Percentiles rank a stretch among this genome's conserved stretches.
These are phyloP conservation scores for Eulemur mongoz DNA, from an alignment of 2,797 vertebrate species.

Conservation along the genomic window DNA sequence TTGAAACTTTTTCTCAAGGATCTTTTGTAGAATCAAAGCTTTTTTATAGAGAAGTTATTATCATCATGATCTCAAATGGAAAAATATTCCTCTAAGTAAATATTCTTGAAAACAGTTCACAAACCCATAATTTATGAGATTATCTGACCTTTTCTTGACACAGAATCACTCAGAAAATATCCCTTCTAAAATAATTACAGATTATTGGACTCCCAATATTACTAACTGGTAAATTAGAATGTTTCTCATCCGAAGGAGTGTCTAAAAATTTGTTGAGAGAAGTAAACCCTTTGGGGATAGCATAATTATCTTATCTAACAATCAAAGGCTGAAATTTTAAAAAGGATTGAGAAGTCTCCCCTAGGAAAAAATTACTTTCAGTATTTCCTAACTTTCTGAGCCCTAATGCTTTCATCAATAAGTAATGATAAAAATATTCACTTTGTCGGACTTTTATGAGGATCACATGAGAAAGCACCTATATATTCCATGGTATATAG, in stretches of 20 bases:
- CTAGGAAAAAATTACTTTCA: neutral
- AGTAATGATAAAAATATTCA: neutral
- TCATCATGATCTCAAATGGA: neutral
- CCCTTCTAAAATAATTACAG: conserved; percentile 5
- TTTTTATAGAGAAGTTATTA: neutral
- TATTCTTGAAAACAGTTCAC: neutral
- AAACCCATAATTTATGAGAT: neutral
- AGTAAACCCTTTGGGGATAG: neutral
- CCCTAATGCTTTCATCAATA: neutral
- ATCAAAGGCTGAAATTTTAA: neutral
- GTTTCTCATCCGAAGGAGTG: neutral
- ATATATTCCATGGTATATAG: neutral
- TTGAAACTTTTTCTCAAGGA: neutral
- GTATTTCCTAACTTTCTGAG: conserved; percentile 11
- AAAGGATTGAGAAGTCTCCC: neutral
- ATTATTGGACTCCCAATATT: neutral
- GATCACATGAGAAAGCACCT: neutral
- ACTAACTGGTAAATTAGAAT: conserved; percentile 12
- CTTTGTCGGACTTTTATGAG: neutral
- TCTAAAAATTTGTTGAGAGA: neutral
- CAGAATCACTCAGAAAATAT: neutral
- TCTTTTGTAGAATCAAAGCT: neutral
- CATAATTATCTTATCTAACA: neutral
- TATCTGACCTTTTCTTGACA: conserved; percentile 6
- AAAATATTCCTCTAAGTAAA: conserved; percentile 12